Evolutionary conservation across 2,888 invertebrate species (phyloP).

Genomic region (Athalia circularis): DNA sequence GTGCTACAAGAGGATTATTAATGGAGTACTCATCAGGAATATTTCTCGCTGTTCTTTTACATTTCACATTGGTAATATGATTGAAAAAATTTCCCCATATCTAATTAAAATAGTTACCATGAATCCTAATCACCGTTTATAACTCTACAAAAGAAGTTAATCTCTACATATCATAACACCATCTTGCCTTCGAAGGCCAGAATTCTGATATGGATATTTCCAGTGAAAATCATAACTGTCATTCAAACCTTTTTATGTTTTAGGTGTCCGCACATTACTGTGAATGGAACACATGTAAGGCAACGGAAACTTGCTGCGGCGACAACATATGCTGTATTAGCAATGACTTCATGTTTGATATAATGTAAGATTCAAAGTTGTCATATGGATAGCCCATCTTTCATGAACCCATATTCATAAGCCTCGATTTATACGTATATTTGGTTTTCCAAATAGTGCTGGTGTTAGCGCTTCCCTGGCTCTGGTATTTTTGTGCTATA

Average conservation of each 20-base stretch:
- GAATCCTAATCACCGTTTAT: no score
- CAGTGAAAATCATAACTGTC: background rate
- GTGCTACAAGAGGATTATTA: no score
- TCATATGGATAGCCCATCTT: background rate
- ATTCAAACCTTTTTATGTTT: background rate
- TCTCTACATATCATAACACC: no score
- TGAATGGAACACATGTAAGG: conserved; percentile 7
- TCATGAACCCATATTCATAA: background rate
- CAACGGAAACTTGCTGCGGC: conserved; percentile 20
- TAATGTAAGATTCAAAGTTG: background rate
- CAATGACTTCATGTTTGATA: background rate
- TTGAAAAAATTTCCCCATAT: no score
- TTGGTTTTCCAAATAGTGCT: background rate
- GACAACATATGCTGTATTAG: conserved; percentile 6
- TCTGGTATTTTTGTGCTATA: conserved; percentile 1
- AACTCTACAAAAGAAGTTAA: no score
- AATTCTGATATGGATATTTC: no score
- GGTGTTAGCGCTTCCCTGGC: conserved; percentile 4
- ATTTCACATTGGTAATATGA: no score
- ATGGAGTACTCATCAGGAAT: no score
- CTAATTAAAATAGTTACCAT: no score
- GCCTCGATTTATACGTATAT: background rate
- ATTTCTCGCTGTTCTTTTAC: no score
- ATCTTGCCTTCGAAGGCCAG: no score
- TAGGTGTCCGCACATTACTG: background rate